phyloP scores from a whole-genome alignment of 2,888 invertebrate genomes.

The Lasioglossum oenotherae region DNA sequence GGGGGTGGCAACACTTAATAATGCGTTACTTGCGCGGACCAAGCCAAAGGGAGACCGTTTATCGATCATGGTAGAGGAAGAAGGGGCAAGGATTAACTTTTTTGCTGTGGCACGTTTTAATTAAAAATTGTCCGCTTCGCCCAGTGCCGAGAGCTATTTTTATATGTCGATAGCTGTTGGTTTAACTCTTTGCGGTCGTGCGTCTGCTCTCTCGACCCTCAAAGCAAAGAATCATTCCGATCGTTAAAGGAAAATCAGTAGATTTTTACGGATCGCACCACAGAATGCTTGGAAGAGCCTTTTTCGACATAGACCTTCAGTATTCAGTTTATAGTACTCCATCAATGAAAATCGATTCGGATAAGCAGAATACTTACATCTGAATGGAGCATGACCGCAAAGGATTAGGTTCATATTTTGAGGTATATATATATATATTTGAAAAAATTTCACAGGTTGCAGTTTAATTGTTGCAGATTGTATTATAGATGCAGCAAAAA shows the following conservation, averaged over 20 bases:
- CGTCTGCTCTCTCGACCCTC: background rate
- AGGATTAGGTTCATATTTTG: too few relatives aligned
- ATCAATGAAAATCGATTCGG: too few relatives aligned
- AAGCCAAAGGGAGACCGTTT: background rate
- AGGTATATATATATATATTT: too few relatives aligned
- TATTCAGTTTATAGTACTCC: background rate
- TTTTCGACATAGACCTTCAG: background rate
- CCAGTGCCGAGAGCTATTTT: background rate
- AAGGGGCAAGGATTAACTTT: background rate
- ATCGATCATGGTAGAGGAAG: constrained; percentile 7
- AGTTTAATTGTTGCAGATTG: too few relatives aligned
- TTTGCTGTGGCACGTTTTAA: background rate
- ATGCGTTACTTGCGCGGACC: constrained; percentile 23
- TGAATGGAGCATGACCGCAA: too few relatives aligned
- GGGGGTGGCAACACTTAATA: constrained; percentile 30
- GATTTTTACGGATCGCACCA: too few relatives aligned
- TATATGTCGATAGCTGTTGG: background rate
- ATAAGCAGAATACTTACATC: too few relatives aligned
- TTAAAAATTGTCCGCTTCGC: background rate
- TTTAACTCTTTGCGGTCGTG: background rate
- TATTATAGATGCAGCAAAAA: too few relatives aligned
- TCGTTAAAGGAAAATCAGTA: background rate
- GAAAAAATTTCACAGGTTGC: too few relatives aligned
- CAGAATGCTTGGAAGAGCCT: background rate
- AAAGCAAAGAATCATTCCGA: background rate